Conservation (phyloP, 2,888 invertebrate species). For the Enoplolaimus lenunculus region DNA sequence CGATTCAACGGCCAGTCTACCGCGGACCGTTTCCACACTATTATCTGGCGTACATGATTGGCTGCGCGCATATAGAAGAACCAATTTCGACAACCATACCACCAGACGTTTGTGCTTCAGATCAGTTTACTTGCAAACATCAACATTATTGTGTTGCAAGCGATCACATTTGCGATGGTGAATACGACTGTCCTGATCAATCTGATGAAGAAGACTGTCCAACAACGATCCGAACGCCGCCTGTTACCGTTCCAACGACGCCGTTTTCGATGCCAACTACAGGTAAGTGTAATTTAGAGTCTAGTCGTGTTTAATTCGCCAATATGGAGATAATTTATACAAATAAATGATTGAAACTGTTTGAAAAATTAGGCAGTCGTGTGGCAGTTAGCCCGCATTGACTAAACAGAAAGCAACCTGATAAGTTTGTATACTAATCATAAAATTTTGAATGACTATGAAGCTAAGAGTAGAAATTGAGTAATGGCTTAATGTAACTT, state of each 20-base stretch:
- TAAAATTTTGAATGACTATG: too few species aligned
- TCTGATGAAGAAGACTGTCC: slow-evolving; percentile 21
- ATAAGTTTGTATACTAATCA: too few species aligned
- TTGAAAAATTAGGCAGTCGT: too few species aligned
- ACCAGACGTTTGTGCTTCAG: not conserved
- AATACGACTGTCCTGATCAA: slow-evolving; percentile 21
- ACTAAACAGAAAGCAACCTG: too few species aligned
- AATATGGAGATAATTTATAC: too few species aligned
- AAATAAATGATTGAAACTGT: too few species aligned
- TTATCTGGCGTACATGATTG: not conserved
- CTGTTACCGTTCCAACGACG: not conserved
- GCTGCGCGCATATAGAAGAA: not conserved
- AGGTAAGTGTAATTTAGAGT: too few species aligned
- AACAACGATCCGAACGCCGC: not conserved
- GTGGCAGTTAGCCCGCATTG: too few species aligned
- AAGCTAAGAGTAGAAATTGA: too few species aligned
- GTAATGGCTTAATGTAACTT: too few species aligned
- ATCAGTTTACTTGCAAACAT: slow-evolving; percentile 15
- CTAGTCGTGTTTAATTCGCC: too few species aligned
- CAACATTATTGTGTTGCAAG: slow-evolving; percentile 11
- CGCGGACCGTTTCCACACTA: not conserved
- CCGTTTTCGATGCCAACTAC: too few species aligned
- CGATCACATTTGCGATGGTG: slow-evolving; percentile 19
- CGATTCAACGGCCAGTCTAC: not conserved
- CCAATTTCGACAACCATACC: not conserved